Evolutionary conservation across 2,888 invertebrate genomes (phyloP), one percentile per base, ranked within the genome.

Genomic region (Cosmia trapezina): DNA sequence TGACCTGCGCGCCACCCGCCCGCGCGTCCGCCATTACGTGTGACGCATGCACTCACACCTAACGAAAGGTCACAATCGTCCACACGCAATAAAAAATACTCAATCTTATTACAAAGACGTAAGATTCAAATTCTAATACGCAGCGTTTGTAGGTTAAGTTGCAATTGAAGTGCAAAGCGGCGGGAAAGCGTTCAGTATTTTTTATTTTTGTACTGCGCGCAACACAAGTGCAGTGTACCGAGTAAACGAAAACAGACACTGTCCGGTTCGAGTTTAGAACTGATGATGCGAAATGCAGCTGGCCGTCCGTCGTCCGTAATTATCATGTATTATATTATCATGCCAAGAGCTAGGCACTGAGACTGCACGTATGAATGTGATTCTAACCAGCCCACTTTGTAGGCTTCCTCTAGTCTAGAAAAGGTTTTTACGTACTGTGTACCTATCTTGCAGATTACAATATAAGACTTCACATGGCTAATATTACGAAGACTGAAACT

Each of bases 211-310:
- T 94, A 90, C 86, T 84, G 49, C 83, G 88, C 87, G 89, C 90
- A 89, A 91, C 92, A 90, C 93, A 93, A 93, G 94, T 93, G 94
- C 94, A 93, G 88, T 89, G 91, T 93, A 93, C 93, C 91, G 89
- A 92, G 93, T 94, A 93, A 89, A 91, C 90, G 89, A 90, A 92
- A 93, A 92, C 93, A 92, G 91, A 90, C 87, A 89, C 87, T 84
- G 87, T 76, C 85, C 81, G 80, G 79, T 78, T 75, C 51, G 75
- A 71, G 83, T 76, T 85, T 83, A 86, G 85, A 75, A 80, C 78
- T 81, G 83, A 86, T 79, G 86, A 84, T 87, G 89, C 89, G 84
- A 91, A 91, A 88, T 89, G 90, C 90, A 91, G 89, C 89, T 90
- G 90, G 81, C 67, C 45, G 64, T 74, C 84, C 79, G 73, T 72